Evolutionary conservation across 2,888 invertebrate genomes (phyloP), one percentile per base, ranked within the genome.

Genomic region (Xanthostigma xanthostigma): DNA sequence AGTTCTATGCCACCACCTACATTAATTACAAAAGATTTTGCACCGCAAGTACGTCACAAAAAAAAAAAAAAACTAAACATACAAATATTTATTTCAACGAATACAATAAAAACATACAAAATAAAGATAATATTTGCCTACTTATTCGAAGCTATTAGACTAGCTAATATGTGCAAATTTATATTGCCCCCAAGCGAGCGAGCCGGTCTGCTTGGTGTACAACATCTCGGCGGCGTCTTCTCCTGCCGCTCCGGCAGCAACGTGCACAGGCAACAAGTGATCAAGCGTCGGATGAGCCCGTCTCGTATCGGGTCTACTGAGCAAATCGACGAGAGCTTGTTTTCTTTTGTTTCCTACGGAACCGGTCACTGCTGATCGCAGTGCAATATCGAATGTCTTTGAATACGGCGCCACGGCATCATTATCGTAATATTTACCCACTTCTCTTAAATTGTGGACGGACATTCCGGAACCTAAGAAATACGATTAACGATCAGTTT

Each of bases 171-270:
- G 17, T n/a, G 37, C 45, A 35, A 45, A 45, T 45, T 38, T 45
- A 36, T 34, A 45, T 38, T 45, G 45, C 8, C 45, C 45, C 45
- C 45, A 45, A 45, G 45, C 45, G 11, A 45, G 17, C 10, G 37
- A 45, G 9, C 45, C 45, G 10, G 27, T 35, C n/a, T 45, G 45
- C 14, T 33, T 36, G 9, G 45, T 34, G n/a, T 45, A 45, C 17
- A 45, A 36, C 17, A 36, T 17, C 2, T 37, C n/a, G 2, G 37
- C 45, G 17, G 13, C 11, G n/a, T 45, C 45, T 8, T 45, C 37
- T 14, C 37, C 36, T 14, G 45, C 45, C 11, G 45, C 45, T 6
- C 45, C 45, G 12, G 45, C 45, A 27, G 38, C 45, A 5, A 45
- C 36, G 38, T 45, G 45, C 36, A 45, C 33, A 10, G 45, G 45